phyloP scores from a whole-genome alignment of 2,888 invertebrate species.

The Anodontia alba region DNA sequence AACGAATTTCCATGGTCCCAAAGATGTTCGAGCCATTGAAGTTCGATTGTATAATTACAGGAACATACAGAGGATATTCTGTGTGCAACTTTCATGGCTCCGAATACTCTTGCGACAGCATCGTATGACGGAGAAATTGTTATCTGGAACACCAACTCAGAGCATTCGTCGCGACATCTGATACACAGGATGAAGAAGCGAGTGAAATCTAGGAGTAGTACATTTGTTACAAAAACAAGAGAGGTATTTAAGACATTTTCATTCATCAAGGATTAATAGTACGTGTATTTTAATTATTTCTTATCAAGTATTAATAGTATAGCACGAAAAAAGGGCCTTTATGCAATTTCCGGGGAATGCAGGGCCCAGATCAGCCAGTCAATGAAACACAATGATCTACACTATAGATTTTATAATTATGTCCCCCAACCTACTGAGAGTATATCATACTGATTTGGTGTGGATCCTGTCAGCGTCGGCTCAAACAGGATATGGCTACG shows the following conservation, averaged over 20 bases:
- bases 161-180: constrained; percentile 79
- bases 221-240: constrained; percentile 58
- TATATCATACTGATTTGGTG: too few species aligned
- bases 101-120: constrained; percentile 82
- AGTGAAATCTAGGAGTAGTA: constrained; percentile 53
- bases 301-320: background rate
- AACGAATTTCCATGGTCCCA: too few species aligned
- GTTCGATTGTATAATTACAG: too few species aligned
- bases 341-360: too few species aligned
- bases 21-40: too few species aligned
- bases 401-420: too few species aligned
- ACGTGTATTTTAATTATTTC: background rate
- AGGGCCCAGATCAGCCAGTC: too few species aligned
- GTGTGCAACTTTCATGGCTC: constrained; percentile 78
- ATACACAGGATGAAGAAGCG: constrained; percentile 73
- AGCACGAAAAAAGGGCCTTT: background rate
- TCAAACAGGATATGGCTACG: too few species aligned
- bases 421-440: too few species aligned
- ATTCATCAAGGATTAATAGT: too few species aligned
- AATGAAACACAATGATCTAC: too few species aligned
- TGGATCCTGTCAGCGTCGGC: too few species aligned
- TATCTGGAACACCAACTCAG: constrained; percentile 85
- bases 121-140: constrained; percentile 85
- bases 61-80: constrained; percentile 84
- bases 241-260: constrained; percentile 61